These are phyloP conservation scores for Centropyge bicolor DNA, from an alignment of 2,797 vertebrate genomes.

Conservation along the genomic window DNA sequence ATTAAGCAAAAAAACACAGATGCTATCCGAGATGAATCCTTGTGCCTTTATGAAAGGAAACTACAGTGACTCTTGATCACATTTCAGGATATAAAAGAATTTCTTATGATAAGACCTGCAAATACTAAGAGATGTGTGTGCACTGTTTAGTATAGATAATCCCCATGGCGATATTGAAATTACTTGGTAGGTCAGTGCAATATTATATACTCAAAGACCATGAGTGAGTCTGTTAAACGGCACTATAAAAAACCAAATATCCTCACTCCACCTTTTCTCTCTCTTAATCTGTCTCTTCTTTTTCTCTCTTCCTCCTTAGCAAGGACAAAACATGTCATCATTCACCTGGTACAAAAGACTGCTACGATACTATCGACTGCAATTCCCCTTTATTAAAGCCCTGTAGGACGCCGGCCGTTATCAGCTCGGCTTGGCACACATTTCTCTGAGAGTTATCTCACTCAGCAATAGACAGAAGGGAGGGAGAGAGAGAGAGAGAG, in stretches of 20 bases:
- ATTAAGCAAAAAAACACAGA: slow-evolving; percentile 44
- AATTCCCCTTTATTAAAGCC: slow-evolving; percentile 65
- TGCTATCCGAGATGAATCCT: slow-evolving; percentile 11
- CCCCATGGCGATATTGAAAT: not conserved
- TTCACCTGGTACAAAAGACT: slow-evolving; percentile 54
- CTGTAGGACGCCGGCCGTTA: slow-evolving; percentile 62
- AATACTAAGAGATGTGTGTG: slow-evolving; percentile 10
- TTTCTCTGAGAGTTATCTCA: slow-evolving; percentile 55
- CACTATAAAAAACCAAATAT: slow-evolving; percentile 14
- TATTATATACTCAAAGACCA: slow-evolving; percentile 2
- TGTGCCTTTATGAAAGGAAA: slow-evolving; percentile 21
- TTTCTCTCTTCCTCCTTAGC: slow-evolving; percentile 28
- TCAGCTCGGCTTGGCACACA: slow-evolving; percentile 61
- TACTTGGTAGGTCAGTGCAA: not conserved
- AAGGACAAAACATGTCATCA: slow-evolving; percentile 66
- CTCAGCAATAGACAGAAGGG: slow-evolving; percentile 38
- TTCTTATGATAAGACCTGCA: slow-evolving; percentile 10
- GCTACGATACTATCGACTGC: slow-evolving; percentile 55
- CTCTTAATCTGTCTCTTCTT: slow-evolving; percentile 7
- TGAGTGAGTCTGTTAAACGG: slow-evolving; percentile 6
- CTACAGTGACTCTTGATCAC: not conserved
- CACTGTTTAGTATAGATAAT: not conserved
- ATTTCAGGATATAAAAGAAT: slow-evolving; percentile 5
- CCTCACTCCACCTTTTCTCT: slow-evolving; percentile 4
- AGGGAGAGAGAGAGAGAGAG: slow-evolving; percentile 26